phyloP scores from a whole-genome alignment of 37 sponge, comb jelly and placozoan genomes.

The Oopsacas minuta region DNA sequence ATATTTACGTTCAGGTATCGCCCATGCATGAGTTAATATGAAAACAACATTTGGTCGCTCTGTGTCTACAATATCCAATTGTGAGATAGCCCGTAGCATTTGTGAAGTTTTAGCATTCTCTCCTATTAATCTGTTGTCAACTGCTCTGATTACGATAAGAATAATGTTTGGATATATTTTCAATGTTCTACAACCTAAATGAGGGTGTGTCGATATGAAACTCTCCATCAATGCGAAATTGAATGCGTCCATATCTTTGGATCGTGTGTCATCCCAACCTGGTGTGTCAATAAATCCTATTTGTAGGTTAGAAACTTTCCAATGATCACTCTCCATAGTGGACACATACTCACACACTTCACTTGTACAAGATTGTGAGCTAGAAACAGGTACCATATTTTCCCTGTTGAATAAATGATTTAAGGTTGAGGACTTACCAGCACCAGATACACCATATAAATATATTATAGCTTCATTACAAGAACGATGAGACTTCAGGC shows the following conservation, averaged over 20 bases:
- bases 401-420: not conserved
- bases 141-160: not conserved
- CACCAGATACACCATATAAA: not conserved
- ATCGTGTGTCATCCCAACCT: not conserved
- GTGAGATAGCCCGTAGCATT: not conserved
- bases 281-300: constrained; percentile 14
- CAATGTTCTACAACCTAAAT: not conserved
- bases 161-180: not conserved
- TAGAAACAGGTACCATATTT: not conserved
- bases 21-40: not conserved
- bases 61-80: constrained; percentile 1
- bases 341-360: not conserved
- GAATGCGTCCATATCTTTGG: constrained; percentile 9
- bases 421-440: not conserved
- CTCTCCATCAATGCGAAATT: constrained; percentile 4
- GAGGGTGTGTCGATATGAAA: constrained; percentile 4
- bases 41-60: not conserved
- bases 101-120: not conserved
- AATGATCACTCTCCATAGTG: constrained; percentile 2
- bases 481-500: not conserved
- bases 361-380: not conserved
- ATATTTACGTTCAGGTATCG: not conserved
- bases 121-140: not conserved
- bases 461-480: constrained; percentile 10
- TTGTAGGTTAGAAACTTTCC: not conserved